A percentile compares a stretch with the other conserved stretches of the same genome.
These are phyloP conservation scores for Acropora tenuis DNA, from an alignment of 64 coral and sea anemone species.

Conservation along the genomic window DNA sequence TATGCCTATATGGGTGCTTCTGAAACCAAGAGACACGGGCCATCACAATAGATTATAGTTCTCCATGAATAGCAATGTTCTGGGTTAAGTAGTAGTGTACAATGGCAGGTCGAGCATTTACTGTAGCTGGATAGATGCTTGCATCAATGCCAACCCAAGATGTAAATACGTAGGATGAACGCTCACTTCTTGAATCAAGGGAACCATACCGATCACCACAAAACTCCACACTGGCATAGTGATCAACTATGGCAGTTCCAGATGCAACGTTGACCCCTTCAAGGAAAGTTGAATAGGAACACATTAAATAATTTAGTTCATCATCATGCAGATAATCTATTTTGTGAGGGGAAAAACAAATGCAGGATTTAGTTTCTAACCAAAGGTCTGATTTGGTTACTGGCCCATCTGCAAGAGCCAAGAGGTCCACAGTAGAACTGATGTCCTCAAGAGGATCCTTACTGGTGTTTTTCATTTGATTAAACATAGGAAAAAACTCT, in stretches of 20 bases:
- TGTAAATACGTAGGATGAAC: background rate
- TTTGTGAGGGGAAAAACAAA: conserved; percentile 1
- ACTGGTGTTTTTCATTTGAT: conserved; percentile 18
- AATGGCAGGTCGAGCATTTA: conserved; percentile 7
- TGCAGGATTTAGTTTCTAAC: background rate
- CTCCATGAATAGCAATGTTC: conserved; percentile 30
- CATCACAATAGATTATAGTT: background rate
- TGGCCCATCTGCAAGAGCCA: background rate
- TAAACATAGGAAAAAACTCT: conserved; percentile 23
- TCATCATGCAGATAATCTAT: too few relatives aligned
- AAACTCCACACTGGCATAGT: background rate
- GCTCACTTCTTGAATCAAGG: background rate
- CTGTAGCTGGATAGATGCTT: background rate
- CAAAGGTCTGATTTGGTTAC: background rate
- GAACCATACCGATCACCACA: background rate
- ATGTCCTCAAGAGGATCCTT: background rate
- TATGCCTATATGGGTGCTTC: conserved; percentile 6
- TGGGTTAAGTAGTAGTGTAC: conserved; percentile 33
- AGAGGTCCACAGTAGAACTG: background rate
- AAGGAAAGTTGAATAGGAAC: background rate
- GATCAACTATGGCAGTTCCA: background rate
- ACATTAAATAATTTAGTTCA: background rate
- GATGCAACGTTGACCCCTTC: background rate
- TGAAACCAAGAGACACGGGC: too few relatives aligned
- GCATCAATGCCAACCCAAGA: background rate